These are phyloP conservation scores for Drosophila pachea DNA, from an alignment of 1,140 invertebrate species.

Conservation along the genomic window DNA sequence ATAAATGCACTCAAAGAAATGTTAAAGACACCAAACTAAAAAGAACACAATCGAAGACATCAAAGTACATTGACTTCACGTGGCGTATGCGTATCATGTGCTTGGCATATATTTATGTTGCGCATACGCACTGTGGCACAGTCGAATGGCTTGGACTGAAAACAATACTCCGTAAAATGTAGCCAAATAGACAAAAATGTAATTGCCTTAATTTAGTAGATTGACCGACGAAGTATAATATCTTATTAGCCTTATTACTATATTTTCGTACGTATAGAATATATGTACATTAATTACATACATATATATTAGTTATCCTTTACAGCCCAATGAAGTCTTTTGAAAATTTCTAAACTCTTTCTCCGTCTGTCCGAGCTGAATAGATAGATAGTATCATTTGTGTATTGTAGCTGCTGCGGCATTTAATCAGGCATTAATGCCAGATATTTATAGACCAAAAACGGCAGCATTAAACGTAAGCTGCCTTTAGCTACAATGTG, in stretches of 20 bases:
- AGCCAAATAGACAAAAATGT: background rate
- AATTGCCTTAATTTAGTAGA: no score
- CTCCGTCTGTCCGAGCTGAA: no score
- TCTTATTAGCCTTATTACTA: no score
- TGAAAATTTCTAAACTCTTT: no score
- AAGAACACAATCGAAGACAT: background rate
- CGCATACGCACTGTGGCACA: slow-evolving; percentile 28
- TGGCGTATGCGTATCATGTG: slow-evolving; percentile 31
- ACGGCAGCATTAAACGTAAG: slow-evolving; percentile 41
- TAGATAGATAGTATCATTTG: background rate
- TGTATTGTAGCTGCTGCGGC: background rate
- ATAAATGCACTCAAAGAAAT: slow-evolving; percentile 22
- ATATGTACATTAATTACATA: no score
- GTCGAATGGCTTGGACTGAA: background rate
- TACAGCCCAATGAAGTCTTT: no score
- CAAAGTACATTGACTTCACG: slow-evolving; percentile 19
- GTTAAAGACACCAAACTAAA: slow-evolving; percentile 5
- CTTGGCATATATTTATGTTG: background rate
- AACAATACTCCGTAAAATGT: no score
- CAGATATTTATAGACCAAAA: slow-evolving; percentile 16
- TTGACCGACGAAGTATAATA: no score
- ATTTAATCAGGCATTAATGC: slow-evolving; percentile 2
- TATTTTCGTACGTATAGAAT: no score
- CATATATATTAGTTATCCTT: no score
- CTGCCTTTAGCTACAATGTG: slow-evolving; percentile 39